A percentile compares a stretch with the other conserved stretches of the same genome.
phyloP scores from a whole-genome alignment of 2,113 vertebrate genomes.

The Paralichthys olivaceus region DNA sequence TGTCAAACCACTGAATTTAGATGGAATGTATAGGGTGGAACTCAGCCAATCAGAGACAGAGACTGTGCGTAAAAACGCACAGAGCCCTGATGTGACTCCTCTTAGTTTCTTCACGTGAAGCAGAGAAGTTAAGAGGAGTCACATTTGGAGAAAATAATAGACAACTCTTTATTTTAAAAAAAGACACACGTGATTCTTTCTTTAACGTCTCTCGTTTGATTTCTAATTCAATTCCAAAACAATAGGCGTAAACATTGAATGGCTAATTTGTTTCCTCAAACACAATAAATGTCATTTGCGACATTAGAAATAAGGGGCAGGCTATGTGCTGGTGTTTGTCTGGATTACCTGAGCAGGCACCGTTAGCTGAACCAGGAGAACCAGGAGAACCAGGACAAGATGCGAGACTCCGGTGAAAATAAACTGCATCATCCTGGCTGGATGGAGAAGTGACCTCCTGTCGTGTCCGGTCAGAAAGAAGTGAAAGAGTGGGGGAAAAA shows the following conservation, averaged over 20 bases:
- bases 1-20: too few species aligned
- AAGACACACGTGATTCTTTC: too few species aligned
- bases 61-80: too few species aligned
- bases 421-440: conserved; percentile 53
- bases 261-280: not conserved
- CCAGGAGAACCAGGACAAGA: conserved; percentile 51
- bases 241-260: not conserved
- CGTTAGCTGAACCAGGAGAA: conserved; percentile 58
- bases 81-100: not conserved
- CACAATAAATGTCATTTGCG: not conserved
- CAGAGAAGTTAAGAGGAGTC: conserved; percentile 20
- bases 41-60: too few species aligned
- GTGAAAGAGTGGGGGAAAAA: not conserved
- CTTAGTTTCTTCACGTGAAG: not conserved
- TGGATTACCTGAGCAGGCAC: conserved; percentile 71
- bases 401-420: conserved; percentile 31
- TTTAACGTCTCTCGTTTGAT: too few species aligned
- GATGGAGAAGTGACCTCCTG: not conserved
- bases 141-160: not conserved
- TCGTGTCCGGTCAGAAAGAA: not conserved
- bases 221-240: too few species aligned
- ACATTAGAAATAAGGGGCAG: not conserved
- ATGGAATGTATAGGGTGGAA: too few species aligned
- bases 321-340: not conserved
- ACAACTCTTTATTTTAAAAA: not conserved